Base-by-base conservation (phyloP, 2,113 vertebrate species). In the Eretmochelys imbricata region DNA sequence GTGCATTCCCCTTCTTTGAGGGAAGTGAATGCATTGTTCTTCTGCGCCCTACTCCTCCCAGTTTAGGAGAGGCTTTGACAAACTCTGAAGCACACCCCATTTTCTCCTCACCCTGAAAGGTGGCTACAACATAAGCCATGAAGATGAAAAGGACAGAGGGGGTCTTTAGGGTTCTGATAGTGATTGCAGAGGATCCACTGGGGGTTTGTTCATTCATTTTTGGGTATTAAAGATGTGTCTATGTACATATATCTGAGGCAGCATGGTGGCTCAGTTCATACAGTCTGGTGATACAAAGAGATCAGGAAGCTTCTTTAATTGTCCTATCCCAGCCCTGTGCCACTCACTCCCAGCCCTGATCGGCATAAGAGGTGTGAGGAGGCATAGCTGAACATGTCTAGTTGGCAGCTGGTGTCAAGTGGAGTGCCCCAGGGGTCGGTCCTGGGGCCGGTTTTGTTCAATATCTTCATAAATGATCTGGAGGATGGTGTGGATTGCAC, bases 1-100 rank as follows among this genome's bases (percentile, higher is more conserved):
- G 17, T 25, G 19, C 1, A 1, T 29, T 89, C 53, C 75, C 20
- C 35, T 89, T 20, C 84, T 82, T 19, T 0, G 0, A 80, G 55
- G n/a, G n/a, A 1, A 8, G 31, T 2, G 19, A 82, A 49, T 93
- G 16, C 10, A 6, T 24, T 78, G 49, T 88, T 57, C 87, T 80
- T 17, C 42, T 54, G 62, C 35, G 72, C 86, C 25, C 55, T 24
- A 57, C 55, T 86, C 27, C 8, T 38, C 25, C 54, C 20, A 65
- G 86, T 19, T 57, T 59, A 69, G 76, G 59, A 57, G 35, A 93
- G 59, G 29, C 14, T 85, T 46, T 46, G 25, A 57, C 9, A 57
- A 57, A 25, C 25, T 57, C 25, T 57, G 25, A 57, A 8, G 55
- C 9, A 25, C 27, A 57, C 24, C 55, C 25, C 24, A 57, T 57